Evolutionary conservation across 2,888 invertebrate species (phyloP).

Genomic region (Pogonocherus hispidulus): DNA sequence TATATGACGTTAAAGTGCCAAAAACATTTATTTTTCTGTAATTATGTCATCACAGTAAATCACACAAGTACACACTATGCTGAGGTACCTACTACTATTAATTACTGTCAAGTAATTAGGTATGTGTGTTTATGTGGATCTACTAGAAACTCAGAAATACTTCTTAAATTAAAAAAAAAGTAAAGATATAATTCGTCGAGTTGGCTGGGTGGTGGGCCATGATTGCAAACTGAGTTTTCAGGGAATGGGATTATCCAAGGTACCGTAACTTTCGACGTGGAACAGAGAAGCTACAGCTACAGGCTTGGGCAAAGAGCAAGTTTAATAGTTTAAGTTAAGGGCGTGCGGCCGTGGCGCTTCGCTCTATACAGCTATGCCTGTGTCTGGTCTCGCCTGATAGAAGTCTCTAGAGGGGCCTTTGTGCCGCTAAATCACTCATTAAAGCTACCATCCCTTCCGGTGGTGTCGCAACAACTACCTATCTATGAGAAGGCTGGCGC

Average conservation of each 20-base stretch:
- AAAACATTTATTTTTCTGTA: too few relatives aligned
- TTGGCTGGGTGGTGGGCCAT: too few relatives aligned
- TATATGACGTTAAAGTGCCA: too few relatives aligned
- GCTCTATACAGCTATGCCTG: conserved; percentile 38
- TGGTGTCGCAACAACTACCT: conserved; percentile 16
- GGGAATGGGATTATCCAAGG: conserved; percentile 11
- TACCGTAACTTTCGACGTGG: conserved; percentile 24
- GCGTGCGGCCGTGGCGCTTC: conserved; percentile 21
- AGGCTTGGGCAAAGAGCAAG: conserved; percentile 11
- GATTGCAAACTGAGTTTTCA: background rate
- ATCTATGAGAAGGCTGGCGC: conserved; percentile 20
- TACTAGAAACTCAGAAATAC: too few relatives aligned
- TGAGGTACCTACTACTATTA: too few relatives aligned
- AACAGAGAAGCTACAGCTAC: conserved; percentile 15
- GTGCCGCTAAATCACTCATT: conserved; percentile 68
- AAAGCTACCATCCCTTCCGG: conserved; percentile 55
- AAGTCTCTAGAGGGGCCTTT: conserved; percentile 65
- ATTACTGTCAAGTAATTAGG: too few relatives aligned
- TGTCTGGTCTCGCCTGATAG: conserved; percentile 68
- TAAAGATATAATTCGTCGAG: too few relatives aligned
- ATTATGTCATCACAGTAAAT: too few relatives aligned
- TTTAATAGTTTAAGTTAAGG: conserved; percentile 22
- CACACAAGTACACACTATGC: too few relatives aligned
- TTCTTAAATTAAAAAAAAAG: too few relatives aligned
- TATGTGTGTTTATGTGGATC: too few relatives aligned